Base-by-base conservation (phyloP, 2,113 vertebrate species). In the Zootoca vivipara region DNA sequence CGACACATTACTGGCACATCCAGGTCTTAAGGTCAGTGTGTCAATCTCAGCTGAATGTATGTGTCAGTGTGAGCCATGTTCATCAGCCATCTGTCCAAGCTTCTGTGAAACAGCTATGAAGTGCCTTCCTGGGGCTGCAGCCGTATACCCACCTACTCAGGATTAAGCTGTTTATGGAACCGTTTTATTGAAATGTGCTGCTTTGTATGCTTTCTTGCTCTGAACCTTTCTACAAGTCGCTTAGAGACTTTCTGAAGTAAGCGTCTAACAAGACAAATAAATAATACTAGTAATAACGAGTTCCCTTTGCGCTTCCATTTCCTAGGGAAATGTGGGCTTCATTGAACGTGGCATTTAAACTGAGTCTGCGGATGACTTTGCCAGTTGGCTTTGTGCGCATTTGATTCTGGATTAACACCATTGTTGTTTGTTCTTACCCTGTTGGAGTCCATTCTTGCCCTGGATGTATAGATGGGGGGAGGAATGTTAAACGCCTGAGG, bases 401-500 rank as follows among this genome's bases (percentile, higher is more conserved):
- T 73, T 64, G 4, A n/a, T 24, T 42, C 38, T 42, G 56, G 24
- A 40, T 72, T 18, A 73, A 28, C 30, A 35, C 46, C 79, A 85
- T 78, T 89, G 46, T 33, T 87, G 46, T 33, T 87, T 33, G 40
- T 88, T 92, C 98, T 98, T 97, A 99, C 99, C 97, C 98, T 97
- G 93, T 98, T 99, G 85, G 98, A 98, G 95, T 99, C 98, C 35
- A 98, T 97, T 80, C 97, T 97, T 91, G 98, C 96, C 93, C 97
- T 97, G 82, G 97, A 95, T 2, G 97, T 96, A 77, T 98, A 98
- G 28, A 98, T 96, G 15, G 98, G 97, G 40, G 99, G 98, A 86
- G 98, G 98, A 85, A 98, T 97, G 94, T 97, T 98, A 96, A 98
- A 98, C 78, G 97, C 97, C 40, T 98, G 98, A 82, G 99, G 99